Evolutionary conservation across 2,797 vertebrate species (phyloP).

Genomic region (Coregonus sp.): DNA sequence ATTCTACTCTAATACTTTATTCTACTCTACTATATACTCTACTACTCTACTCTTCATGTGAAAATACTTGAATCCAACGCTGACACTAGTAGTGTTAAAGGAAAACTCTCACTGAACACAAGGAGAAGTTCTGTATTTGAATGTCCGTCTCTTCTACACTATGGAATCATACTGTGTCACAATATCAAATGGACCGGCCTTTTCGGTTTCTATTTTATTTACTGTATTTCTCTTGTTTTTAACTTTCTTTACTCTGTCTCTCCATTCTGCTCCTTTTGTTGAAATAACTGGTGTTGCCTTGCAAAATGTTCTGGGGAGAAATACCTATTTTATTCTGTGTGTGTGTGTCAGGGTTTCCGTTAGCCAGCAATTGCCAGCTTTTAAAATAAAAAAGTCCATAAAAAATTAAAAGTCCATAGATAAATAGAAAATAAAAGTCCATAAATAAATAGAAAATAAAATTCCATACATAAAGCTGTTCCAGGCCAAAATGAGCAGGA

Average conservation of each 20-base stretch:
- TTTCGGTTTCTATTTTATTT: slow-evolving; percentile 35
- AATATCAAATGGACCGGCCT: slow-evolving; percentile 20
- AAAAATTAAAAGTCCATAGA: too few species aligned
- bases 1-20: too few species aligned
- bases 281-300: too few species aligned
- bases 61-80: slow-evolving; percentile 42
- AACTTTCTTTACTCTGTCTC: not conserved
- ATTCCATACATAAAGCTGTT: too few species aligned
- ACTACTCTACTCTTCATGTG: not conserved
- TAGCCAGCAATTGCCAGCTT: too few species aligned
- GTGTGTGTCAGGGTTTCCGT: slow-evolving; percentile 35
- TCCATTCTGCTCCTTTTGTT: not conserved
- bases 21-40: too few species aligned
- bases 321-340: slow-evolving; percentile 13
- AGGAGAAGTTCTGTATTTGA: slow-evolving; percentile 25
- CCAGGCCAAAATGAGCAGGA: too few species aligned
- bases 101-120: slow-evolving; percentile 35
- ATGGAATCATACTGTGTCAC: slow-evolving; percentile 32
- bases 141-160: slow-evolving; percentile 37
- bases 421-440: too few species aligned
- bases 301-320: too few species aligned
- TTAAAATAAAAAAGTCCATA: too few species aligned
- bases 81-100: slow-evolving; percentile 1
- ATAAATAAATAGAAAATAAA: too few species aligned
- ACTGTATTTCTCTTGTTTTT: not conserved